Percentiles rank a stretch among this genome's conserved stretches.
phyloP scores from a whole-genome alignment of 2,888 invertebrate species.

The Caenorhabditis doughertyi region DNA sequence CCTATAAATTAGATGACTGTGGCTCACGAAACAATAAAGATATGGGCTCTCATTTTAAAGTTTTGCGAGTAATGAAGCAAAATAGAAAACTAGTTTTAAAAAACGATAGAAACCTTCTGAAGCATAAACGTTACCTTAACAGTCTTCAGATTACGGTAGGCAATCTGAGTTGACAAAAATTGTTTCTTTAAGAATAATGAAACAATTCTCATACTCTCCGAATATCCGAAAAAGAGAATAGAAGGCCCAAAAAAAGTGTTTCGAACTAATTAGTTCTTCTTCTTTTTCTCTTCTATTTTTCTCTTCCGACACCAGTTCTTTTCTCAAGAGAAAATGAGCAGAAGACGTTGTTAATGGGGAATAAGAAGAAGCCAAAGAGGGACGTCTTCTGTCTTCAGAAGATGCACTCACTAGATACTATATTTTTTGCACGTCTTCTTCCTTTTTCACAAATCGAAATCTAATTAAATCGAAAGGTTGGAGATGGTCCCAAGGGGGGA shows the following conservation, averaged over 20 bases:
- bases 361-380: background rate
- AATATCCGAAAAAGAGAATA: background rate
- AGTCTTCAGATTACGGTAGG: slow-evolving; percentile 35
- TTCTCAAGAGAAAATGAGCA: background rate
- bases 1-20: no score
- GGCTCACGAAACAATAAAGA: no score
- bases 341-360: slow-evolving; percentile 33
- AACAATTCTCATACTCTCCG: slow-evolving; percentile 35
- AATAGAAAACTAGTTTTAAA: no score
- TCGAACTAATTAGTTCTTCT: slow-evolving; percentile 60
- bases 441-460: slow-evolving; percentile 28
- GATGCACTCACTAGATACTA: slow-evolving; percentile 49
- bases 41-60: no score
- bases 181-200: slow-evolving; percentile 36
- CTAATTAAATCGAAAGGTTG: slow-evolving; percentile 57
- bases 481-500: slow-evolving; percentile 36
- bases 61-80: no score
- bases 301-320: slow-evolving; percentile 30
- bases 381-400: slow-evolving; percentile 12
- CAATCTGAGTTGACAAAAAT: slow-evolving; percentile 17
- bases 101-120: no score
- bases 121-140: slow-evolving; percentile 42
- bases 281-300: background rate
- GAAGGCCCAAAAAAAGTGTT: slow-evolving; percentile 39
- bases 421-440: slow-evolving; percentile 46